A percentile compares a stretch with the other conserved stretches of the same genome.
These are phyloP conservation scores for Tympanoctomys barrerae DNA, from an alignment of 2,797 vertebrate genomes.

Conservation along the genomic window DNA sequence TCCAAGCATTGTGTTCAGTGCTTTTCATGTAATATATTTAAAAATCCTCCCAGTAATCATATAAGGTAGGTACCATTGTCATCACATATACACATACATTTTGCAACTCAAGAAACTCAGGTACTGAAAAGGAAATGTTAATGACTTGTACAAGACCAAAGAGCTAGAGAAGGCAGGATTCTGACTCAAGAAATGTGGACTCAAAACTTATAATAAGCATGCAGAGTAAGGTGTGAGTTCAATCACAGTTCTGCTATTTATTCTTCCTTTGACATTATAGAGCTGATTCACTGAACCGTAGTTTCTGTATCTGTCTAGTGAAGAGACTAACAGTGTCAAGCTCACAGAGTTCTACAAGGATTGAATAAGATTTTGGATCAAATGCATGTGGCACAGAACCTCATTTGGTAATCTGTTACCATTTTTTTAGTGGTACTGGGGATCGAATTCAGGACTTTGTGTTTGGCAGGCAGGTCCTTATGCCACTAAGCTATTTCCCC, in stretches of 20 bases:
- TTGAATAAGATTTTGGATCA: constrained; percentile 43
- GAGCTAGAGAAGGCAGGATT: constrained; percentile 1
- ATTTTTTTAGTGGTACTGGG: background rate
- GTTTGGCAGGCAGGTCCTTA: no score
- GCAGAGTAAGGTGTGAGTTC: background rate
- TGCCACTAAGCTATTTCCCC: no score
- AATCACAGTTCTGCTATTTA: constrained; percentile 13
- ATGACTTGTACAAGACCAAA: constrained; percentile 42
- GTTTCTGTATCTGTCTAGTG: constrained; percentile 53
- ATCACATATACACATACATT: constrained; percentile 29
- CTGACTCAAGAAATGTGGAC: background rate
- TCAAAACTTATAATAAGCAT: background rate
- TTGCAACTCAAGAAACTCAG: constrained; percentile 47
- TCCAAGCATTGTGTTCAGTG: background rate
- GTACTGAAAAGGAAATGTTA: constrained; percentile 31
- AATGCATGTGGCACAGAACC: constrained; percentile 39
- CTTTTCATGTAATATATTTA: constrained; percentile 1
- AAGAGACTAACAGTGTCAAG: background rate
- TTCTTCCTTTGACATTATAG: constrained; percentile 6
- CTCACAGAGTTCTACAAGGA: constrained; percentile 12
- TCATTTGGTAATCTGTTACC: constrained; percentile 58
- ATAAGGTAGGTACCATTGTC: background rate
- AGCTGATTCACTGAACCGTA: background rate
- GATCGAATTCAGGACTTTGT: no score
- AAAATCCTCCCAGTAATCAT: constrained; percentile 20